phyloP scores from a whole-genome alignment of 2,113 vertebrate species.

The Mustela nigripes region DNA sequence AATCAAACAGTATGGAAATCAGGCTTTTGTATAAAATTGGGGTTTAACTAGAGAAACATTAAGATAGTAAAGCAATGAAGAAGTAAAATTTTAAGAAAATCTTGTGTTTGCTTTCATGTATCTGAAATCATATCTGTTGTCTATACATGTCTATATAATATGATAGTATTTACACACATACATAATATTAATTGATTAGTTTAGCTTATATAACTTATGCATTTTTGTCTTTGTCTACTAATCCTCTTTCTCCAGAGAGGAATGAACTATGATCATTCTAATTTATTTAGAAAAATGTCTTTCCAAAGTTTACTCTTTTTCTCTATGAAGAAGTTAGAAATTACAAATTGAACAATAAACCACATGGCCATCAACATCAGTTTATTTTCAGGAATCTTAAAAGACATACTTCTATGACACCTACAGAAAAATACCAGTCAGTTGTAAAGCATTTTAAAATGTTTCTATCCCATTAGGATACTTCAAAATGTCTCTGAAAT shows the following conservation, averaged over 20 bases:
- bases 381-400: not conserved
- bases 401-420: not conserved
- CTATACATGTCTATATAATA: not conserved
- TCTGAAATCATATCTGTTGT: not conserved
- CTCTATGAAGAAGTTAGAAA: not conserved
- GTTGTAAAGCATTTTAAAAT: not conserved
- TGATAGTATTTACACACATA: not conserved
- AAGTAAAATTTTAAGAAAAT: not conserved
- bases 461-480: not conserved
- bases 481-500: not conserved
- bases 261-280: not conserved
- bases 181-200: not conserved
- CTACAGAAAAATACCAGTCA: not conserved
- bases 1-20: constrained; percentile 68
- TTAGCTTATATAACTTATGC: not conserved
- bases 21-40: constrained; percentile 53
- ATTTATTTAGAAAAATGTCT: not conserved
- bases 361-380: not conserved
- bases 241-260: not conserved
- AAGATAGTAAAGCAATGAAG: not conserved
- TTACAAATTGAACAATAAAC: not conserved
- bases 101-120: not conserved
- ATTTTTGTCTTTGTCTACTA: not conserved
- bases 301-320: not conserved
- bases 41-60: constrained; percentile 46